These are phyloP conservation scores for Escarpia spicata DNA, from an alignment of 2,888 invertebrate species.

Conservation along the genomic window DNA sequence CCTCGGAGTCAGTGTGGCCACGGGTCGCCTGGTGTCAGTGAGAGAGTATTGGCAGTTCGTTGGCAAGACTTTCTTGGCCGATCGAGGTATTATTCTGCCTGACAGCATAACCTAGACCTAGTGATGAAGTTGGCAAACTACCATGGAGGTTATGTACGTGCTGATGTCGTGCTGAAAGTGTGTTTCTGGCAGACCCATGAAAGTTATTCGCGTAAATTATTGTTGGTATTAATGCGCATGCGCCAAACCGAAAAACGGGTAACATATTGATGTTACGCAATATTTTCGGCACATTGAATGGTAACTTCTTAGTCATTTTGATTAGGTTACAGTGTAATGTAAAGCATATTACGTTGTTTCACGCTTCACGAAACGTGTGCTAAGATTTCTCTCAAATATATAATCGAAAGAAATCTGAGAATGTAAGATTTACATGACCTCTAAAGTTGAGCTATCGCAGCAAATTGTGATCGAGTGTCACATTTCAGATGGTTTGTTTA, in stretches of 20 bases:
- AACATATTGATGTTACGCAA: background rate
- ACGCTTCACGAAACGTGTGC: no score
- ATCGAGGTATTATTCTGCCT: background rate
- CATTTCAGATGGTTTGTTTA: background rate
- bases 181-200: background rate
- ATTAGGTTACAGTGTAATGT: no score
- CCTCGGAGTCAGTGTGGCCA: background rate
- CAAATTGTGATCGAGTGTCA: background rate
- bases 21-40: background rate
- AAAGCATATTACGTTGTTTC: no score
- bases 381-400: no score
- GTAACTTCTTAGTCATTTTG: no score
- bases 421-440: background rate
- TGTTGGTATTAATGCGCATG: no score
- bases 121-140: background rate
- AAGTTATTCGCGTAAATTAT: background rate
- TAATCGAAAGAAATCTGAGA: no score
- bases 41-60: background rate
- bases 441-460: background rate
- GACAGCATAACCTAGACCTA: background rate
- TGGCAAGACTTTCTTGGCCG: background rate
- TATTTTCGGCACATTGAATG: no score
- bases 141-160: background rate
- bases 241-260: background rate
- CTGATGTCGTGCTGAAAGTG: background rate